These are phyloP conservation scores for Typhlichthys subterraneus DNA, from an alignment of 2,797 vertebrate species.

Conservation along the genomic window DNA sequence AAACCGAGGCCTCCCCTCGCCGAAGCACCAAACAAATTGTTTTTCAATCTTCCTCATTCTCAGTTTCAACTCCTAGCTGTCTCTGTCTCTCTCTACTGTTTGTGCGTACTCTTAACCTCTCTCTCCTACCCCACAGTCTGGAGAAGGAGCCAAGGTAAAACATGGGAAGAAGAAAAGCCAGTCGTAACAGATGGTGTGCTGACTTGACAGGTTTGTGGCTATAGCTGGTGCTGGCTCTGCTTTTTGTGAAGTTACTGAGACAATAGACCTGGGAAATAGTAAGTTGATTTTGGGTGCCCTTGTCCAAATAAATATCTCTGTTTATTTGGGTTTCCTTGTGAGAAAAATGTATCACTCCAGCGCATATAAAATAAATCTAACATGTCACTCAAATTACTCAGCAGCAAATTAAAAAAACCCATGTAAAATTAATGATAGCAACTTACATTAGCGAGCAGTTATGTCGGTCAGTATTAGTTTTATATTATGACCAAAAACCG, in stretches of 20 bases:
- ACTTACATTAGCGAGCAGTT: too few species aligned
- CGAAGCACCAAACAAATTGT: background rate
- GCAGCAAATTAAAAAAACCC: too few species aligned
- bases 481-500: too few species aligned
- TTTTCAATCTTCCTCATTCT: conserved; percentile 1
- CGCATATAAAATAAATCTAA: background rate
- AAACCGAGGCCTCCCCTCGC: fast-evolving
- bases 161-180: conserved; percentile 91
- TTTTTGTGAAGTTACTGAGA: too few species aligned
- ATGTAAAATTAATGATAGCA: too few species aligned
- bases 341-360: background rate
- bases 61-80: background rate
- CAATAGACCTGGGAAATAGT: too few species aligned
- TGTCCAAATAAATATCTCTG: too few species aligned
- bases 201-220: conserved; percentile 57
- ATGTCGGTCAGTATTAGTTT: too few species aligned
- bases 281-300: too few species aligned
- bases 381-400: too few species aligned
- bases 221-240: too few species aligned
- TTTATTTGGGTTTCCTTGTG: too few species aligned
- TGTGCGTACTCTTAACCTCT: conserved; percentile 1
- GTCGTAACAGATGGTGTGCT: conserved; percentile 79
- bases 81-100: background rate
- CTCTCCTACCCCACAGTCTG: conserved; percentile 53
- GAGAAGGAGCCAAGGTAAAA: conserved; percentile 84